Evolutionary conservation across 2,888 invertebrate genomes (phyloP).

Genomic region (Ommatoiulus sabulosus): DNA sequence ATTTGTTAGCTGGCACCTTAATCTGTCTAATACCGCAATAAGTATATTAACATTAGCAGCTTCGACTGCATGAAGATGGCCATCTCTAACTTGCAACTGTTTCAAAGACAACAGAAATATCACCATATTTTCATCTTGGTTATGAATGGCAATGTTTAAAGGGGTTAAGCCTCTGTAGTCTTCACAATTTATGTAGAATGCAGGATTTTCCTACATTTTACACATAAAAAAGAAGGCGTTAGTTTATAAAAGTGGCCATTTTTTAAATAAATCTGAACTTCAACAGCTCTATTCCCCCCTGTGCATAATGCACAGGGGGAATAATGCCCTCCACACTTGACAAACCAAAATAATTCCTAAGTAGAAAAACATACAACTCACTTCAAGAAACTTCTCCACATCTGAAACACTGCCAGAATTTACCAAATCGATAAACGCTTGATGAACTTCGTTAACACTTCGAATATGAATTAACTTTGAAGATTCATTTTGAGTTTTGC

Average conservation of each 20-base stretch:
- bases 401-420: not conserved
- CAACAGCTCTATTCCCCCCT: no score
- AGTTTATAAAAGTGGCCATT: not conserved
- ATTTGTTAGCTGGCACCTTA: conserved; percentile 6
- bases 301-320: no score
- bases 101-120: not conserved
- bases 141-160: conserved; percentile 33
- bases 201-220: conserved; percentile 23
- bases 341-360: no score
- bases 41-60: conserved; percentile 30
- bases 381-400: conserved; percentile 21
- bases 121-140: not conserved
- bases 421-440: conserved; percentile 47
- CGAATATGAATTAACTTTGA: not conserved
- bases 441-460: not conserved
- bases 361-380: not conserved
- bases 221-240: not conserved
- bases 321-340: no score
- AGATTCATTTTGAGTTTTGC: not conserved
- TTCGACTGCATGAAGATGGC: conserved; percentile 42
- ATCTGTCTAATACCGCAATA: not conserved
- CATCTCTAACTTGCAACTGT: not conserved
- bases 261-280: no score
- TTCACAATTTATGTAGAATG: conserved; percentile 17
- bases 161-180: not conserved